These are phyloP conservation scores for Hydroisotoma schaefferi DNA, from an alignment of 2,888 invertebrate species.

Conservation along the genomic window DNA sequence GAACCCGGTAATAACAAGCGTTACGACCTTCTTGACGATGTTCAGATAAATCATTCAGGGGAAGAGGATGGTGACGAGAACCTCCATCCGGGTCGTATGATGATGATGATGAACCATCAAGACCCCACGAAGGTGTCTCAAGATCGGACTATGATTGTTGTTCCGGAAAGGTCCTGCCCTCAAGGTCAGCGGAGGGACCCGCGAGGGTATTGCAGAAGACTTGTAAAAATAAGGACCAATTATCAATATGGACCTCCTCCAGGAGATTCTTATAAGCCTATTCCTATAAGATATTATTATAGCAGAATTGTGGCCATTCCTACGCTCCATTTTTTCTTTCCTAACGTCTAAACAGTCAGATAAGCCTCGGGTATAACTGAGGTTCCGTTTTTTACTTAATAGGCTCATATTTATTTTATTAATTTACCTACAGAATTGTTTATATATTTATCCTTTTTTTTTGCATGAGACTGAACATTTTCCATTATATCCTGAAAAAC, in stretches of 20 bases:
- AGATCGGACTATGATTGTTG: slow-evolving; percentile 45
- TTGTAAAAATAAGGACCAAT: slow-evolving; percentile 37
- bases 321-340: slow-evolving; percentile 46
- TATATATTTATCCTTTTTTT: too few relatives aligned
- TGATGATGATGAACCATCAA: slow-evolving; percentile 15
- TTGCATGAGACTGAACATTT: too few relatives aligned
- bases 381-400: too few relatives aligned
- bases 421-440: too few relatives aligned
- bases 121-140: slow-evolving; percentile 26
- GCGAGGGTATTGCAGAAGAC: slow-evolving; percentile 42
- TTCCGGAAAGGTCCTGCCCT: slow-evolving; percentile 43
- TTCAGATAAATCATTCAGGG: slow-evolving; percentile 20
- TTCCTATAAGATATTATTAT: slow-evolving; percentile 44
- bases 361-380: too few relatives aligned
- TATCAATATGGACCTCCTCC: slow-evolving; percentile 41
- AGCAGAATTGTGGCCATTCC: slow-evolving; percentile 45
- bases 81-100: slow-evolving; percentile 7
- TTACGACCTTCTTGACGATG: slow-evolving; percentile 29
- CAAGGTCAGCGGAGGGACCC: slow-evolving; percentile 40
- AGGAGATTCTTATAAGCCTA: slow-evolving; percentile 26
- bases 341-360: slow-evolving; percentile 5
- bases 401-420: too few relatives aligned
- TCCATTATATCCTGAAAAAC: too few relatives aligned
- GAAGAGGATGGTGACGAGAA: slow-evolving; percentile 14
- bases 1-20: slow-evolving; percentile 12